Percentiles rank a stretch among this genome's conserved stretches.
phyloP scores from a whole-genome alignment of 1,140 invertebrate genomes.

The Lucilia sericata region DNA sequence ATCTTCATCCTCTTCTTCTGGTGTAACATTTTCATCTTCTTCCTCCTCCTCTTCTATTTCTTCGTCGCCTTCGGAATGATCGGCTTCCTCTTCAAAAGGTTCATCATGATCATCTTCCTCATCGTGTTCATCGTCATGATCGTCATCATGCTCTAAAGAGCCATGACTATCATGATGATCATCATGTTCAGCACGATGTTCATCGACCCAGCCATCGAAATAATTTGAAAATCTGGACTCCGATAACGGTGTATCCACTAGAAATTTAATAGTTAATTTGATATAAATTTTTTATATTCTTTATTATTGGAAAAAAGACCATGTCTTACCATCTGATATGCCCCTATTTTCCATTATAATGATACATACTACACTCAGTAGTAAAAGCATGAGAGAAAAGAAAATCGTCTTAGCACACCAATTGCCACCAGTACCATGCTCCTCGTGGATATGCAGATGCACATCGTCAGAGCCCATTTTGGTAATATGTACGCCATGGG shows the following conservation, averaged over 20 bases:
- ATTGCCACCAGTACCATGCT: constrained; percentile 80
- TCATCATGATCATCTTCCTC: constrained; percentile 55
- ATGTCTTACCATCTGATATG: constrained; percentile 77
- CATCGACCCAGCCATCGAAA: constrained; percentile 84
- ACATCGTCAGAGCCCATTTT: constrained; percentile 69
- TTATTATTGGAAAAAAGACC: background rate
- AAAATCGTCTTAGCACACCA: constrained; percentile 87
- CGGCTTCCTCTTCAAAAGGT: constrained; percentile 59
- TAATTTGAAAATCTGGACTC: constrained; percentile 80
- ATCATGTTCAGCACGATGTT: constrained; percentile 71
- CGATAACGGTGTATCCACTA: constrained; percentile 78
- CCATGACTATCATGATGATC: constrained; percentile 68
- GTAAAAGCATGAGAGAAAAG: constrained; percentile 77
- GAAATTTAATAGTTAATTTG: constrained; percentile 54
- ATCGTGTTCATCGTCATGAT: constrained; percentile 60
- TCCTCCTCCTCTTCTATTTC: constrained; percentile 60
- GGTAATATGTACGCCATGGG: constrained; percentile 66
- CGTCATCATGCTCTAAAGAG: constrained; percentile 61
- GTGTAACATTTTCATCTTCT: constrained; percentile 57
- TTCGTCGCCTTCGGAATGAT: constrained; percentile 58
- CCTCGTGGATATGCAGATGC: constrained; percentile 81
- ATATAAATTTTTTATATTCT: background rate
- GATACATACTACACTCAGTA: constrained; percentile 78
- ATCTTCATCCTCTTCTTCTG: constrained; percentile 61
- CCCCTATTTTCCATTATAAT: constrained; percentile 85